Evolutionary conservation across 2,888 invertebrate species (phyloP), one percentile per base, ranked within the genome.

Genomic region (Caenorhabditis sp.): DNA sequence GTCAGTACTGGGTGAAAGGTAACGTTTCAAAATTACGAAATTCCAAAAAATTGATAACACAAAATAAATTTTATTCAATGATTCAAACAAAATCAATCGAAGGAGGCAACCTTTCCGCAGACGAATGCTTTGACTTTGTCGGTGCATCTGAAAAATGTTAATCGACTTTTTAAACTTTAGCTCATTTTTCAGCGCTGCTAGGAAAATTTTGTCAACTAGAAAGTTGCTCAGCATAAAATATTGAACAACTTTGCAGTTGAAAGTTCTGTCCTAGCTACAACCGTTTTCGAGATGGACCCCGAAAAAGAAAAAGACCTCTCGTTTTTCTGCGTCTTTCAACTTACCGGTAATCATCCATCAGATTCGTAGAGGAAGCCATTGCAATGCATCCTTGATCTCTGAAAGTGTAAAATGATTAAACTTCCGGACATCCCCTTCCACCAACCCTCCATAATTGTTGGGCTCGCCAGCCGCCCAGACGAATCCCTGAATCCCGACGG

Each of bases 401-500:
- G 24, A 63, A 63, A 61, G 24, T n/a, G 6, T 12, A 3, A 22
- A 22, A 22, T 24, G 6, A 3, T 24, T 31, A 14, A 10, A 4
- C 7, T 24, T 16, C 16, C 16, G n/a, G 47, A 38, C 12, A 10
- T 24, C 3, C 7, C 4, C 26, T 7, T n/a, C 7, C n/a, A 5
- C 41, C 4, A 2, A 44, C 63, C 22, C 24, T 26, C 44, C 35
- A 5, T 4, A 1, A 66, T 66, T 66, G 22, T 66, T 66, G 2
- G 66, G 66, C 35, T 66, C 66, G 19, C 66, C 66, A 31, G 31
- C 66, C 0, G 19, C 1, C 66, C 66, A 66, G 5, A 10, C 10
- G 51, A 49, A 66, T 49, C 66, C 66, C 7, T 8, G 14, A 19
- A 51, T 10, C 22, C 66, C 66, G 1, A 35, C 35, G 12, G 66